Percentiles rank a stretch among this genome's conserved stretches.
phyloP scores from a whole-genome alignment of 2,113 vertebrate species.

The Dipodomys merriami region DNA sequence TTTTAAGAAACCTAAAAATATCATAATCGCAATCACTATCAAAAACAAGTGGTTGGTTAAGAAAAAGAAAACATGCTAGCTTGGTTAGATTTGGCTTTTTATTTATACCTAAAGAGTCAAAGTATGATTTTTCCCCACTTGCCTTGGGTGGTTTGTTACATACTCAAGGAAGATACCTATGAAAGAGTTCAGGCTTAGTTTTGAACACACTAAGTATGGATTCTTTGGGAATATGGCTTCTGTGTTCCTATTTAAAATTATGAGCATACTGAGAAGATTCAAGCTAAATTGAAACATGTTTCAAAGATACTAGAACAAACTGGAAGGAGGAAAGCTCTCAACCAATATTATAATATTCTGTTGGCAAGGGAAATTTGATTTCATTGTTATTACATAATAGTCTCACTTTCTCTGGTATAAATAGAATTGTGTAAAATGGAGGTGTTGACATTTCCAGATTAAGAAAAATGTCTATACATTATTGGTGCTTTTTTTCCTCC shows the following conservation, averaged over 20 bases:
- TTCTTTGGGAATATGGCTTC: neutral
- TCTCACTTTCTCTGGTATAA: neutral
- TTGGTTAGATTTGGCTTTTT: neutral
- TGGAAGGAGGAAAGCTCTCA: neutral
- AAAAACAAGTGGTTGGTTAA: neutral
- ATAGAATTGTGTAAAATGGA: neutral
- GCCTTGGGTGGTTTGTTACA: neutral
- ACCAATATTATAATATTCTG: neutral
- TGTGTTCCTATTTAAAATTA: neutral
- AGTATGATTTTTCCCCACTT: neutral
- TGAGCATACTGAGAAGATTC: neutral
- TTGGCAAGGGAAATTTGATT: neutral
- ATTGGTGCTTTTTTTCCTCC: neutral
- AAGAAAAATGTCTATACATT: neutral
- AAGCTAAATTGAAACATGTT: slow-evolving; percentile 8
- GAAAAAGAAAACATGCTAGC: neutral
- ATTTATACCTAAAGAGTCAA: neutral
- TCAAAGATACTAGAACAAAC: neutral
- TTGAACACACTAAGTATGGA: neutral
- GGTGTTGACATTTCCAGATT: neutral
- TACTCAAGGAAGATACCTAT: neutral
- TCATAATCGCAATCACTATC: neutral
- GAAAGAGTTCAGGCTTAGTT: neutral
- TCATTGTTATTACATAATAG: neutral
- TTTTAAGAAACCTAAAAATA: neutral